A percentile compares a stretch with the other conserved stretches of the same genome.
phyloP scores from a whole-genome alignment of 1,140 invertebrate species.

The Eufriesea mexicana region DNA sequence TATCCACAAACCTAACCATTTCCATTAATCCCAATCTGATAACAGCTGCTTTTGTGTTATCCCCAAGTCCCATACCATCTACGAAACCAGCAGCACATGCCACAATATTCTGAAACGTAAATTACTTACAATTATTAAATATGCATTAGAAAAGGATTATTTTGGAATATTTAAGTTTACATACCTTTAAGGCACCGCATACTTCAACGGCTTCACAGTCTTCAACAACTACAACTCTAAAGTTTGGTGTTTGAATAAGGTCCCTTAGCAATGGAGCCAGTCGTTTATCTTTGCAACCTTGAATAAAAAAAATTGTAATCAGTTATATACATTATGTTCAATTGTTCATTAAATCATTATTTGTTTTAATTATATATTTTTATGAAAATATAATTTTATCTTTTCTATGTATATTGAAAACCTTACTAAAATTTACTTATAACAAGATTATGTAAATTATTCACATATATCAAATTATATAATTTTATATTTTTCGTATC shows the following conservation, averaged over 20 bases:
- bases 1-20: conserved; percentile 87
- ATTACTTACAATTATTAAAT: not conserved
- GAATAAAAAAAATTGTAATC: conserved; percentile 4
- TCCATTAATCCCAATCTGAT: conserved; percentile 92
- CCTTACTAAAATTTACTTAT: too few species aligned
- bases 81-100: conserved; percentile 92
- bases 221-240: conserved; percentile 90
- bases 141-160: not conserved
- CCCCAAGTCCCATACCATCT: conserved; percentile 90
- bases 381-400: too few species aligned
- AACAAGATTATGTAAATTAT: too few species aligned
- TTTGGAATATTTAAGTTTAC: not conserved
- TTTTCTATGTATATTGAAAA: too few species aligned
- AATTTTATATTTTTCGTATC: too few species aligned
- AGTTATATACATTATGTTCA: not conserved
- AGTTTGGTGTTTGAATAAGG: conserved; percentile 90
- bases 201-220: conserved; percentile 91
- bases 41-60: conserved; percentile 94
- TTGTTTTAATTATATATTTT: too few species aligned
- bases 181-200: conserved; percentile 92
- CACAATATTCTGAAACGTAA: conserved; percentile 88
- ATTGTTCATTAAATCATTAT: not conserved
- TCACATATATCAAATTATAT: too few species aligned
- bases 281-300: conserved; percentile 84
- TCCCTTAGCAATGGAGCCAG: conserved; percentile 86